Evolutionary conservation across 2,113 vertebrate species (phyloP).

Genomic region (Pachycephala philippinensis): DNA sequence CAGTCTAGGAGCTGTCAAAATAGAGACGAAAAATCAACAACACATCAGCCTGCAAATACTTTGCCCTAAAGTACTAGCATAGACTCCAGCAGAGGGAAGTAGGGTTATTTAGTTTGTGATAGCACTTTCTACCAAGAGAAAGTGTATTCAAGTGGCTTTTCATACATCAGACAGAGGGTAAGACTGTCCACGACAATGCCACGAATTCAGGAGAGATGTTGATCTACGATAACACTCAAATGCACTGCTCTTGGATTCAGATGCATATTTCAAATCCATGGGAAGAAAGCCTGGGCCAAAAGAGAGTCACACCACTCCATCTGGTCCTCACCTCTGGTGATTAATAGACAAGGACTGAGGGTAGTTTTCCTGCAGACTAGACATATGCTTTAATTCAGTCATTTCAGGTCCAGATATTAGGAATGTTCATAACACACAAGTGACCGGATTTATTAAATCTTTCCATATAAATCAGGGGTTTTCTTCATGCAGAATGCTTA

Average conservation of each 20-base stretch:
- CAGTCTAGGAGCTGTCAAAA: conserved; percentile 87
- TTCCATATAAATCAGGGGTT: background rate
- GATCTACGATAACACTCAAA: background rate
- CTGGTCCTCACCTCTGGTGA: background rate
- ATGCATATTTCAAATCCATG: background rate
- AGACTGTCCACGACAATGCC: background rate
- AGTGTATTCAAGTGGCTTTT: background rate
- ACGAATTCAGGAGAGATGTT: background rate
- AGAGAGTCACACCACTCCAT: background rate
- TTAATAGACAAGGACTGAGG: background rate
- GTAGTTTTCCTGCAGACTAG: background rate
- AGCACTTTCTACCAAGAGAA: background rate
- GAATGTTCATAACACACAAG: background rate
- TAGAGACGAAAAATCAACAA: background rate
- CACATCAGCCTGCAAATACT: background rate
- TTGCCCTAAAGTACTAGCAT: background rate
- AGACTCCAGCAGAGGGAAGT: background rate
- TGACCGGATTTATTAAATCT: background rate
- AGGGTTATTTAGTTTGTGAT: background rate
- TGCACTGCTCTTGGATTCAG: background rate
- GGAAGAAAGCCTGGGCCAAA: background rate
- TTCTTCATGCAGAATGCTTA: background rate
- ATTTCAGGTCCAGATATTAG: background rate
- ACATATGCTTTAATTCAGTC: background rate
- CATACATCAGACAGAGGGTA: background rate